phyloP scores from a whole-genome alignment of 2,113 vertebrate genomes.

The Catharus bicknelli region DNA sequence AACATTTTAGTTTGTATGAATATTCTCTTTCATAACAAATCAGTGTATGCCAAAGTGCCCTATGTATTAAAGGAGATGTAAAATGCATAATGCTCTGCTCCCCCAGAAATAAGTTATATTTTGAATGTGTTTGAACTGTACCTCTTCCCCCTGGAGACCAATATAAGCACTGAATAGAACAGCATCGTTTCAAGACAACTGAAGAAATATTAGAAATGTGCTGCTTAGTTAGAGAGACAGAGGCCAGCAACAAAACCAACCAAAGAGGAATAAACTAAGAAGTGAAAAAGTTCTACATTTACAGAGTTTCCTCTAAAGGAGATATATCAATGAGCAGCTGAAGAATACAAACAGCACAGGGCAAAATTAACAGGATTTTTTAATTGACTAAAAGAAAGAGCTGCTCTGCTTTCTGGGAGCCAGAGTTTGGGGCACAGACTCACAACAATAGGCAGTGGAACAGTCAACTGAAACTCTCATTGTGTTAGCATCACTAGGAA shows the following conservation, averaged over 20 bases:
- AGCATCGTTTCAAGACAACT: background rate
- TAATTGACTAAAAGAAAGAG: background rate
- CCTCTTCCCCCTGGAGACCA: background rate
- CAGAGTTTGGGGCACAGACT: background rate
- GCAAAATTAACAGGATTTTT: background rate
- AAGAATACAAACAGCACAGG: background rate
- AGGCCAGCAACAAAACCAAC: background rate
- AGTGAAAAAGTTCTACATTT: background rate
- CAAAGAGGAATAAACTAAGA: background rate
- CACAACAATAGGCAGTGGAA: background rate
- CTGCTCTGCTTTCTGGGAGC: background rate
- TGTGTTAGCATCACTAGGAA: background rate
- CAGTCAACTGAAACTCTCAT: background rate
- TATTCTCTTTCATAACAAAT: conserved; percentile 4
- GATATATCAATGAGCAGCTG: background rate
- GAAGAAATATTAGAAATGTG: background rate
- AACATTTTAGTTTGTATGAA: background rate
- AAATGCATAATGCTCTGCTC: background rate
- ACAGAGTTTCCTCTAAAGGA: background rate
- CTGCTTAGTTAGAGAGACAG: background rate
- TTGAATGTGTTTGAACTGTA: background rate
- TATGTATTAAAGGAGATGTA: background rate
- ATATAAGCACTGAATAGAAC: background rate
- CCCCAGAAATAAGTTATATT: background rate
- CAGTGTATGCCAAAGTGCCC: background rate